phyloP scores from a whole-genome alignment of 2,888 invertebrate genomes.

The Pardosa pseudoannulata region DNA sequence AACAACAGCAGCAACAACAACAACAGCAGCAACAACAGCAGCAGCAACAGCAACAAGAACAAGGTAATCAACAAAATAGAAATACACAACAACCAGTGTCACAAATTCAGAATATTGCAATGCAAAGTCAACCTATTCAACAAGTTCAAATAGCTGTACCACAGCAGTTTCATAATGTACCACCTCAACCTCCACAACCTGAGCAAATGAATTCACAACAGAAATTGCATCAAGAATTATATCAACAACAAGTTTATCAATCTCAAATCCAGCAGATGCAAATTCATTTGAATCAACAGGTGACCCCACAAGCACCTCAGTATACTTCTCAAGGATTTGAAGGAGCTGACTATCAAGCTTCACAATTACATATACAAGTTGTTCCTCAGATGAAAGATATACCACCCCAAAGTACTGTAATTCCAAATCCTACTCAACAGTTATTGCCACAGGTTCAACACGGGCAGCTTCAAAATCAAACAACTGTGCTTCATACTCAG shows the following conservation, averaged over 20 bases:
- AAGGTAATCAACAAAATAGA: background rate
- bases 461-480: conserved; percentile 19
- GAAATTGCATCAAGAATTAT: conserved; percentile 44
- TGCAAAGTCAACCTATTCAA: conserved; percentile 22
- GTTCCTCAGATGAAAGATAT: conserved; percentile 41
- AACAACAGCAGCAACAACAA: conserved; percentile 25
- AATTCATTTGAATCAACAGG: conserved; percentile 56
- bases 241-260: conserved; percentile 60
- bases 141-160: conserved; percentile 51
- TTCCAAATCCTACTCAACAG: conserved; percentile 43
- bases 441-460: conserved; percentile 27
- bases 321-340: conserved; percentile 38
- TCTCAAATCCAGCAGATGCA: conserved; percentile 65
- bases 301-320: conserved; percentile 38
- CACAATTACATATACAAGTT: conserved; percentile 43
- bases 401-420: conserved; percentile 34
- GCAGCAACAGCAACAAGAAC: conserved; percentile 34
- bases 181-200: conserved; percentile 31
- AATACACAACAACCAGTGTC: background rate
- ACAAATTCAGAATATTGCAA: conserved; percentile 18
- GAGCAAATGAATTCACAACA: conserved; percentile 49
- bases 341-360: conserved; percentile 38
- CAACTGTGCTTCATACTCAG: conserved; percentile 1
- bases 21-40: background rate
- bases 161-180: conserved; percentile 39